Evolutionary conservation across 2,888 invertebrate species (phyloP).

Genomic region (Fissipunctia ypsillon): DNA sequence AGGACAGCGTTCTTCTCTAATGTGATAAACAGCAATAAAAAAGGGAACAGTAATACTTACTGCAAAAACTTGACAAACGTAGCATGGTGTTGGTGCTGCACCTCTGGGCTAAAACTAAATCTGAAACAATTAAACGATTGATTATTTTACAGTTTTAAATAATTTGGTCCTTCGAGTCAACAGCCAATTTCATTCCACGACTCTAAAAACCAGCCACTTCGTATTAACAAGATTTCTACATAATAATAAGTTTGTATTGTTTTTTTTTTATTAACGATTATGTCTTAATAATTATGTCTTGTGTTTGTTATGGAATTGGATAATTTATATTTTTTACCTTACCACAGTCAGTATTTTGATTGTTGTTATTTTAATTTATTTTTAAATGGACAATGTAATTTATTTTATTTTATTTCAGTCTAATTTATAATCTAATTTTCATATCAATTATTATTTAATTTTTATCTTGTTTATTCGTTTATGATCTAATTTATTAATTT

Average conservation of each 20-base stretch:
- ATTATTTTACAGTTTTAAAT: not conserved
- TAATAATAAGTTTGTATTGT: not conserved
- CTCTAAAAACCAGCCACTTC: not conserved
- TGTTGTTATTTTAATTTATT: too few species aligned
- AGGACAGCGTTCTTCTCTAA: not conserved
- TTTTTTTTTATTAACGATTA: too few species aligned
- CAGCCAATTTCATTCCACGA: not conserved
- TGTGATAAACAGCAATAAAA: not conserved
- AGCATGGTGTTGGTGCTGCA: conserved; percentile 88
- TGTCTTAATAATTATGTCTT: too few species aligned
- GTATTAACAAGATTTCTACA: not conserved
- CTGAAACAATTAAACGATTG: conserved; percentile 74
- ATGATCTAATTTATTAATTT: too few species aligned
- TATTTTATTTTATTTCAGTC: too few species aligned
- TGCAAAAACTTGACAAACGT: conserved; percentile 87
- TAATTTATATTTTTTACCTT: too few species aligned
- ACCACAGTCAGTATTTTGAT: too few species aligned
- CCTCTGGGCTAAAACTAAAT: conserved; percentile 79
- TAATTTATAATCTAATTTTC: too few species aligned
- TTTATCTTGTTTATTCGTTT: too few species aligned
- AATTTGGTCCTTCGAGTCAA: not conserved
- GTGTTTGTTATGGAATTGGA: too few species aligned
- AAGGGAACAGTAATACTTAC: conserved; percentile 76
- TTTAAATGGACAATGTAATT: too few species aligned
- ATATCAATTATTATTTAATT: too few species aligned